Evolutionary conservation across 2,888 invertebrate genomes (phyloP).

Genomic region (Anthrax anthrax): DNA sequence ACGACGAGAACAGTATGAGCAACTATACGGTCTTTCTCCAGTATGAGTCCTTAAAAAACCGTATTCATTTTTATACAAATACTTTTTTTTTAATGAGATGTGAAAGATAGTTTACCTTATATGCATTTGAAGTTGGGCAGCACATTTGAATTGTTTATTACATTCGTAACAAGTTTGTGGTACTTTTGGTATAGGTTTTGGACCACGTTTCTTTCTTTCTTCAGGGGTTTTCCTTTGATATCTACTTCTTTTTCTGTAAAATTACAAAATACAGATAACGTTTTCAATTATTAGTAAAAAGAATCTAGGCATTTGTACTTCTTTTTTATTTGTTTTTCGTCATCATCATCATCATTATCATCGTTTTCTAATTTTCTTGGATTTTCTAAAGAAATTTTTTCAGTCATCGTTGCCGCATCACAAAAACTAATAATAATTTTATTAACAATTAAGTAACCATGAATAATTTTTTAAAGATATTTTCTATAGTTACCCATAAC

Average conservation of each 20-base stretch:
- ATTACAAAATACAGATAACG: neutral
- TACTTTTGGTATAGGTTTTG: slow-evolving; percentile 44
- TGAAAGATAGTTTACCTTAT: slow-evolving; percentile 33
- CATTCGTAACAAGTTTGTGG: slow-evolving; percentile 44
- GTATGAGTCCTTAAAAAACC: slow-evolving; percentile 40
- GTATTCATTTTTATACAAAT: no score
- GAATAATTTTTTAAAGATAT: no score
- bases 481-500: slow-evolving; percentile 19
- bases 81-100: no score
- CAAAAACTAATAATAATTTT: slow-evolving; percentile 29
- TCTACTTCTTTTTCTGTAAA: slow-evolving; percentile 25
- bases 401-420: slow-evolving; percentile 45
- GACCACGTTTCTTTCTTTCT: slow-evolving; percentile 43
- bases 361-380: slow-evolving; percentile 12
- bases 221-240: slow-evolving; percentile 43
- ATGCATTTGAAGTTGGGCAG: slow-evolving; percentile 47
- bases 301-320: slow-evolving; percentile 11
- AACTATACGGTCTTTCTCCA: slow-evolving; percentile 43
- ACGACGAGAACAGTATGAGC: slow-evolving; percentile 41
- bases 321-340: slow-evolving; percentile 16
- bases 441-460: neutral
- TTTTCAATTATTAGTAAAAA: neutral
- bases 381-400: slow-evolving; percentile 21
- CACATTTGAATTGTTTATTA: slow-evolving; percentile 44
- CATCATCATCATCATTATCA: slow-evolving; percentile 18